These are phyloP conservation scores for Centruroides sculpturatus DNA, from an alignment of 1,140 invertebrate genomes.

Conservation along the genomic window DNA sequence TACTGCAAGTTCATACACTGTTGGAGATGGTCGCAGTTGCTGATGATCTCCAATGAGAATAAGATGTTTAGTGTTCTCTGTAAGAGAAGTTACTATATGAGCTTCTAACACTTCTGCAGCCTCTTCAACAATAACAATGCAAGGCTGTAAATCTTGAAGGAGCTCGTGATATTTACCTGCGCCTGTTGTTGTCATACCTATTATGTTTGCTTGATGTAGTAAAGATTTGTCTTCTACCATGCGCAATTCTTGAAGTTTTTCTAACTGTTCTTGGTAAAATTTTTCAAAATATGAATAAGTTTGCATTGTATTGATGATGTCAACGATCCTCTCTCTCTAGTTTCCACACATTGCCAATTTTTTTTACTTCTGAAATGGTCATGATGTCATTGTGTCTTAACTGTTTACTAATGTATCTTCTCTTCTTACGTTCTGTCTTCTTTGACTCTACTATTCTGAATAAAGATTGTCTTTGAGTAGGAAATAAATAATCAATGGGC, in stretches of 20 bases:
- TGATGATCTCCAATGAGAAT: constrained; percentile 59
- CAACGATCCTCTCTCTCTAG: neutral
- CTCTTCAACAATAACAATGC: constrained; percentile 62
- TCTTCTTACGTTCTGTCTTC: neutral
- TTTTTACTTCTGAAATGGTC: neutral
- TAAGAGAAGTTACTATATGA: constrained; percentile 55
- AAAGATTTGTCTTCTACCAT: constrained; percentile 1
- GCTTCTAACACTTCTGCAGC: constrained; percentile 69
- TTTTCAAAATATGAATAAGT: neutral
- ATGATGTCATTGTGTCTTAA: neutral
- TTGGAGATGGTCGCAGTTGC: constrained; percentile 33
- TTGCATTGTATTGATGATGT: neutral
- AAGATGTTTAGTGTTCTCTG: constrained; percentile 54
- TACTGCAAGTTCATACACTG: constrained; percentile 25
- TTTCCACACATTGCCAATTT: neutral
- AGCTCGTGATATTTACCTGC: constrained; percentile 50
- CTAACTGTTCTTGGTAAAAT: neutral
- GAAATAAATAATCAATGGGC: neutral
- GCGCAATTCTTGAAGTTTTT: neutral
- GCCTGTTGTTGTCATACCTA: constrained; percentile 63
- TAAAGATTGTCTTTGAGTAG: neutral
- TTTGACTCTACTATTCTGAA: neutral
- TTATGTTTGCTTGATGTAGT: constrained; percentile 21
- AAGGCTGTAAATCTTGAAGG: constrained; percentile 41
- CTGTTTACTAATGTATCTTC: neutral